Conservation (phyloP, 2,888 invertebrate species). For the Blera fallax region DNA sequence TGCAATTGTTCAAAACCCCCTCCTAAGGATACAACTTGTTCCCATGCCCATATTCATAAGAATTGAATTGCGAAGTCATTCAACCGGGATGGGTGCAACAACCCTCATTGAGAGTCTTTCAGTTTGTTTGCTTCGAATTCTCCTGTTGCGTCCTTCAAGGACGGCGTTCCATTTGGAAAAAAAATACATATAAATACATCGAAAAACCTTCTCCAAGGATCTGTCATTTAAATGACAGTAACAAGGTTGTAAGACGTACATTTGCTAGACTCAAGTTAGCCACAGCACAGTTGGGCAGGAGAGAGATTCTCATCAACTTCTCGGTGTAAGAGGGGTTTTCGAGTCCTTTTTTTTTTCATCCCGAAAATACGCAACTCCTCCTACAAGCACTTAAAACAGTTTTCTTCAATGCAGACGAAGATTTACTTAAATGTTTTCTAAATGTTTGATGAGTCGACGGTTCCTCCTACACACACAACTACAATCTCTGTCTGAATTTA, state of each 20-base stretch:
- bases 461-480: not conserved
- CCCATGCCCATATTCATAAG: not conserved
- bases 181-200: no score
- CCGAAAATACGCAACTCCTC: not conserved
- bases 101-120: not conserved
- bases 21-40: not conserved
- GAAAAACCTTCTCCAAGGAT: not conserved
- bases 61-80: conserved; percentile 31
- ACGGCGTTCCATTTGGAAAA: not conserved
- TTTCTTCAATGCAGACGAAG: not conserved
- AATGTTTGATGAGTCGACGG: conserved; percentile 63
- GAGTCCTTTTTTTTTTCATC: no score
- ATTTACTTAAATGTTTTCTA: conserved; percentile 61
- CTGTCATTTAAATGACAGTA: not conserved
- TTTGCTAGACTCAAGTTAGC: not conserved
- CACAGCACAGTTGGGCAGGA: not conserved
- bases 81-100: not conserved
- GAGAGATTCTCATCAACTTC: not conserved
- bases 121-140: not conserved
- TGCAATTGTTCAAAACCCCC: no score
- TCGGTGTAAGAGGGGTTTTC: no score
- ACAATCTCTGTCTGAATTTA: not conserved
- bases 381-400: not conserved
- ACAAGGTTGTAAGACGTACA: not conserved
- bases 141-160: not conserved